Base-by-base conservation (phyloP, 2,888 invertebrate genomes). In the Molanna angustata region DNA sequence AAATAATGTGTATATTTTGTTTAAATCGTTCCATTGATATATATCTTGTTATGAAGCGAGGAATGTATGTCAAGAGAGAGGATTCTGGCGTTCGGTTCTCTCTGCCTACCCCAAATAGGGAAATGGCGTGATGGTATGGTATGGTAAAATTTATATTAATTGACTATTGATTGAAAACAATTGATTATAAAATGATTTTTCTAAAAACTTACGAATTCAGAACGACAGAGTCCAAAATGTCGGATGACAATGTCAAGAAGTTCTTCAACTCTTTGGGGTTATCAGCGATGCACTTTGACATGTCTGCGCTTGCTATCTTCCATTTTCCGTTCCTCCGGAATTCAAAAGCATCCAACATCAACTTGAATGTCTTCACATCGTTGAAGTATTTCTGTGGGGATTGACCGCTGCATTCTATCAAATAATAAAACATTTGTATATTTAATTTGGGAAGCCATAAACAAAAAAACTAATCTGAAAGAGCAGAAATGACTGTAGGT, bases 121-220 rank as follows among this genome's bases (percentile, higher is more conserved):
- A n/a, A n/a, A n/a, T n/a, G n/a, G n/a, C n/a, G n/a, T n/a, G n/a
- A n/a, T n/a, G n/a, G n/a, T n/a, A n/a, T n/a, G n/a, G n/a, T n/a
- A n/a, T n/a, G n/a, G n/a, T n/a, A n/a, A n/a, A n/a, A n/a, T n/a
- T n/a, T n/a, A n/a, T n/a, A n/a, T n/a, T n/a, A n/a, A n/a, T n/a
- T n/a, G n/a, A n/a, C n/a, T n/a, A n/a, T n/a, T n/a, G n/a, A n/a
- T n/a, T n/a, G n/a, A n/a, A n/a, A n/a, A n/a, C n/a, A n/a, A n/a
- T n/a, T n/a, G n/a, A n/a, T n/a, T n/a, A n/a, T n/a, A n/a, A n/a
- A n/a, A n/a, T n/a, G n/a, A n/a, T n/a, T n/a, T n/a, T n/a, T n/a
- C n/a, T n/a, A n/a, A n/a, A n/a, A n/a, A 77, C 82, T 79, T 70
- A 90, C 90, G 86, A 85, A 66, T 88, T 85, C 74, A 88, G 81